Conservation (phyloP, 2,888 invertebrate species). For the Callinectes sapidus region DNA sequence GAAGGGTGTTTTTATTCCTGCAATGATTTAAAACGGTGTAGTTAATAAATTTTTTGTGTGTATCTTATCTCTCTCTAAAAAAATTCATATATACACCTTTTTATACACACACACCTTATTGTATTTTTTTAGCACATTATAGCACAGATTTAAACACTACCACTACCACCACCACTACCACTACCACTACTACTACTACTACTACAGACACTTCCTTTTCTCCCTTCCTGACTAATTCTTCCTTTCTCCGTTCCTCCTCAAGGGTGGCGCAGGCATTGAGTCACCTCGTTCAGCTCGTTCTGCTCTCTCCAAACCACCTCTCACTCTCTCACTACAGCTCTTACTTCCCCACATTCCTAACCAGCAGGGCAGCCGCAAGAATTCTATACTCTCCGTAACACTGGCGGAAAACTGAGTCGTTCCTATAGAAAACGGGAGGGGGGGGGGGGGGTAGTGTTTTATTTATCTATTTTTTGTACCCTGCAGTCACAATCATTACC, state of each 20-base stretch:
- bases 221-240: neutral
- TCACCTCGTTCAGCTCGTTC: neutral
- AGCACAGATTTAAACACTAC: neutral
- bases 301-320: neutral
- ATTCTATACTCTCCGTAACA: no score
- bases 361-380: no score
- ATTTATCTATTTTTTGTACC: no score
- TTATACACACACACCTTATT: no score
- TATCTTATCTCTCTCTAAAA: no score
- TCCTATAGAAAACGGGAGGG: neutral
- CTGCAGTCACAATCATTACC: neutral
- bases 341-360: neutral
- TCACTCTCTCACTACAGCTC: neutral
- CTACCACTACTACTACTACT: neutral
- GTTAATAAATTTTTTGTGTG: no score
- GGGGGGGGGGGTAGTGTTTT: neutral
- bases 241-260: neutral
- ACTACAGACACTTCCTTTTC: neutral
- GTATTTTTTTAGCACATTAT: no score
- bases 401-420: no score
- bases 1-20: no score
- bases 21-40: no score
- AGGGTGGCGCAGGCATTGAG: neutral
- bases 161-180: neutral
- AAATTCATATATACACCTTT: no score